Evolutionary conservation across 2,113 vertebrate species (phyloP).

Genomic region (Motacilla alba): DNA sequence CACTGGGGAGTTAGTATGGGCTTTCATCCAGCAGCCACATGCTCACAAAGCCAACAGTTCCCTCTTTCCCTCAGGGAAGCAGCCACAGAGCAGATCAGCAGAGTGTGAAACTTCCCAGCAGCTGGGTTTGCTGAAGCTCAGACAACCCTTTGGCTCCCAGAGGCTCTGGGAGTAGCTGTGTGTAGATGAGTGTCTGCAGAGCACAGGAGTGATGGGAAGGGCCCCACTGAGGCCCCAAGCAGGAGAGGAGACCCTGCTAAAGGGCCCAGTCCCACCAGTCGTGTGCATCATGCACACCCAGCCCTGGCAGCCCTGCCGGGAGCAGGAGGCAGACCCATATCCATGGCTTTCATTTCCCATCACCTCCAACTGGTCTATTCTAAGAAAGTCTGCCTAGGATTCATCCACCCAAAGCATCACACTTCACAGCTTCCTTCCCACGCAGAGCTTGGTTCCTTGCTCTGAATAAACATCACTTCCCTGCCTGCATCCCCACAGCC

Average conservation of each 20-base stretch:
- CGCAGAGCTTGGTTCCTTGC: not conserved
- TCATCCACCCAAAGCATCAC: not conserved
- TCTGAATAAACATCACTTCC: not conserved
- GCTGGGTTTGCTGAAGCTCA: not conserved
- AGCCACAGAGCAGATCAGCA: not conserved
- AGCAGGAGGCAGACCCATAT: not conserved
- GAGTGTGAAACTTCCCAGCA: not conserved
- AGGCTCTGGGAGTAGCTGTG: not conserved
- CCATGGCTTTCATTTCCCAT: not conserved
- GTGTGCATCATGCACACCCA: accelerated
- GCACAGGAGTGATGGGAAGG: not conserved
- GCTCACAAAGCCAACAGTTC: not conserved
- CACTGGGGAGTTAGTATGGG: not conserved
- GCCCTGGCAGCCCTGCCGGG: not conserved
- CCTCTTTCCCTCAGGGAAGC: not conserved
- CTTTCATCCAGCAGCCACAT: not conserved
- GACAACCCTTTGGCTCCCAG: not conserved
- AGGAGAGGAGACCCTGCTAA: not conserved
- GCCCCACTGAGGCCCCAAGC: not conserved
- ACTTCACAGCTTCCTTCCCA: slow-evolving; percentile 30
- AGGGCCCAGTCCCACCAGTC: not conserved
- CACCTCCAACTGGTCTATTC: not conserved
- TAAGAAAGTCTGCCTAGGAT: not conserved
- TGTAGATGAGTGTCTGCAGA: not conserved
- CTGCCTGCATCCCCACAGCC: not conserved